Conservation (phyloP, 2,888 invertebrate genomes). For the Pterostichus niger region DNA sequence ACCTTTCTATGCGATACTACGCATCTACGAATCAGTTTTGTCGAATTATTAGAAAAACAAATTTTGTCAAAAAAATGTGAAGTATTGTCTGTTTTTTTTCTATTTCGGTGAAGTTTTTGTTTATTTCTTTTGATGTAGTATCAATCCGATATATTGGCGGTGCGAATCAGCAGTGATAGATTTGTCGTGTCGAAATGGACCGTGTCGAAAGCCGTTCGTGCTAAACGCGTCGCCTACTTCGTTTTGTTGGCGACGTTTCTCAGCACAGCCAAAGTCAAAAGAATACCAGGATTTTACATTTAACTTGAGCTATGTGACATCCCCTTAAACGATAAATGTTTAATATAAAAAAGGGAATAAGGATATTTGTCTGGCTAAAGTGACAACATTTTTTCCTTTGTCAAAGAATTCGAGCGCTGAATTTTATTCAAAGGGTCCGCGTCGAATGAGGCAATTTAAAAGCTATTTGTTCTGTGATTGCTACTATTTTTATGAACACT, state of each 20-base stretch:
- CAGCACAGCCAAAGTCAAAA: constrained; percentile 55
- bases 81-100: too few species aligned
- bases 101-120: too few species aligned
- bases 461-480: constrained; percentile 43
- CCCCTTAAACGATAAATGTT: constrained; percentile 62
- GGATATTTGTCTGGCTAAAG: constrained; percentile 64
- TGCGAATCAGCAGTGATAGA: neutral
- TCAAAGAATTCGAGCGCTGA: constrained; percentile 47
- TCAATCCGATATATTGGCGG: too few species aligned
- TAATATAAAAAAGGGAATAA: constrained; percentile 61
- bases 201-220: neutral
- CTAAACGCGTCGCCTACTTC: constrained; percentile 21
- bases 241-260: constrained; percentile 45
- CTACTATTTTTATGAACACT: constrained; percentile 42
- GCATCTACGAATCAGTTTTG: too few species aligned
- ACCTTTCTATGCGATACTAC: too few species aligned
- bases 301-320: constrained; percentile 62
- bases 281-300: constrained; percentile 61
- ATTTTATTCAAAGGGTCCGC: constrained; percentile 49
- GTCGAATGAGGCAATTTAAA: constrained; percentile 46
- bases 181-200: neutral
- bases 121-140: too few species aligned
- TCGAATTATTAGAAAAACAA: too few species aligned
- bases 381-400: constrained; percentile 61
- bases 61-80: too few species aligned